Percentiles rank a stretch among this genome's conserved stretches.
Evolutionary conservation across 1,140 invertebrate genomes (phyloP).

Genomic region (Eupristina koningsbergeri): DNA sequence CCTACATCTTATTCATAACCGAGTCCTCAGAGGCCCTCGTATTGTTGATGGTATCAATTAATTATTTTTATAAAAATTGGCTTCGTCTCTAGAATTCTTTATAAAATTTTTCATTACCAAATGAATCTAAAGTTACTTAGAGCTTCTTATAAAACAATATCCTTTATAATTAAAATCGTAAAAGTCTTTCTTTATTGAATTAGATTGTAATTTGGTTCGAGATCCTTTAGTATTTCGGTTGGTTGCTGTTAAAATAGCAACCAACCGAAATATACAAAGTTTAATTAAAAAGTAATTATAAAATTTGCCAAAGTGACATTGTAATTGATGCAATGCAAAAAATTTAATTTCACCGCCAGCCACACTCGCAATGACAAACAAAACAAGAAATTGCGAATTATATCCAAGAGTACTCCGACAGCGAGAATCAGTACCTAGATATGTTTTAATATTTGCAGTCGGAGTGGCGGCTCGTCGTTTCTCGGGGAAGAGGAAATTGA

Average conservation of each 20-base stretch:
- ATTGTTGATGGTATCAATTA: background rate
- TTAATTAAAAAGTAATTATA: no score
- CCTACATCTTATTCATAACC: background rate
- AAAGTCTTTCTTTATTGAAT: no score
- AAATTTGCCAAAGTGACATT: no score
- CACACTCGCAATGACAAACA: no score
- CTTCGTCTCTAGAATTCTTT: background rate
- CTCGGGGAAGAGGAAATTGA: conserved; percentile 65
- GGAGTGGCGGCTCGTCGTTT: conserved; percentile 1
- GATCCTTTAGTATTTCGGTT: no score
- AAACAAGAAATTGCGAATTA: background rate
- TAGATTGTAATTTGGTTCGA: no score
- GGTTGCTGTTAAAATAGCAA: no score
- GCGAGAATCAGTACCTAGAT: background rate
- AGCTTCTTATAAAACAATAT: background rate
- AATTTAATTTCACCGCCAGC: no score
- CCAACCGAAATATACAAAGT: background rate
- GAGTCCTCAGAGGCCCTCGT: background rate
- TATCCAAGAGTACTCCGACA: background rate
- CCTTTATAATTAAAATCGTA: background rate
- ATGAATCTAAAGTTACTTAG: background rate
- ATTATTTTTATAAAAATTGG: background rate
- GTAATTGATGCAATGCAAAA: no score
- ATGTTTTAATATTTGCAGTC: conserved; percentile 19
- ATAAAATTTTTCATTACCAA: background rate